Conservation (phyloP, 2,888 invertebrate species). For the Microchrysa polita region DNA sequence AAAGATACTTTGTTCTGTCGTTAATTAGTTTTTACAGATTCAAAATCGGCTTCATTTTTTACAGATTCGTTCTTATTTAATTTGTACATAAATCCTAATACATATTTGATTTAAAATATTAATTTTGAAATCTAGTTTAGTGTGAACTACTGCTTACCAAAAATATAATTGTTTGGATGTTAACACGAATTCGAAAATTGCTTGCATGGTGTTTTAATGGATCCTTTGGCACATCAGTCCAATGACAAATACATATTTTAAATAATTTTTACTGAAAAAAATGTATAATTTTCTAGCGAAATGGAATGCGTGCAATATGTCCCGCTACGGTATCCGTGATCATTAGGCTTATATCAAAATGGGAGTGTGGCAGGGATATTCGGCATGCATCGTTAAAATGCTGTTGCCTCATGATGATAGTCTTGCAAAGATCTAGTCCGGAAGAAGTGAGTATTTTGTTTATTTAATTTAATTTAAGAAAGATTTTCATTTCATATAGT, state of each 20-base stretch:
- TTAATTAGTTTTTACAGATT: too few relatives aligned
- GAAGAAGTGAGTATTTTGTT: constrained; percentile 64
- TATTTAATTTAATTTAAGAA: too few relatives aligned
- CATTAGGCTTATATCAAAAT: constrained; percentile 66
- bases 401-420: constrained; percentile 68
- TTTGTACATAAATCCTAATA: too few relatives aligned
- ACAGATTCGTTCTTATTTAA: too few relatives aligned
- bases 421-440: constrained; percentile 68
- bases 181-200: not conserved
- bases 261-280: too few relatives aligned
- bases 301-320: constrained; percentile 70
- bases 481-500: too few relatives aligned
- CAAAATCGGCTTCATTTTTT: too few relatives aligned
- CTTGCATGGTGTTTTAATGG: constrained; percentile 25
- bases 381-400: constrained; percentile 67
- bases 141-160: too few relatives aligned
- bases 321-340: constrained; percentile 71
- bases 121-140: too few relatives aligned
- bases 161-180: too few relatives aligned
- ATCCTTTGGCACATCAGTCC: constrained; percentile 1
- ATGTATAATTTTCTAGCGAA: constrained; percentile 65
- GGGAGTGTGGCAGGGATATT: constrained; percentile 62
- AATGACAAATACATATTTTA: not conserved
- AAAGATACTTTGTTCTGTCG: too few relatives aligned
- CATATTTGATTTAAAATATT: too few relatives aligned